Base-by-base conservation (phyloP, 1,140 invertebrate species). In the Caenorhabditis remanei region DNA sequence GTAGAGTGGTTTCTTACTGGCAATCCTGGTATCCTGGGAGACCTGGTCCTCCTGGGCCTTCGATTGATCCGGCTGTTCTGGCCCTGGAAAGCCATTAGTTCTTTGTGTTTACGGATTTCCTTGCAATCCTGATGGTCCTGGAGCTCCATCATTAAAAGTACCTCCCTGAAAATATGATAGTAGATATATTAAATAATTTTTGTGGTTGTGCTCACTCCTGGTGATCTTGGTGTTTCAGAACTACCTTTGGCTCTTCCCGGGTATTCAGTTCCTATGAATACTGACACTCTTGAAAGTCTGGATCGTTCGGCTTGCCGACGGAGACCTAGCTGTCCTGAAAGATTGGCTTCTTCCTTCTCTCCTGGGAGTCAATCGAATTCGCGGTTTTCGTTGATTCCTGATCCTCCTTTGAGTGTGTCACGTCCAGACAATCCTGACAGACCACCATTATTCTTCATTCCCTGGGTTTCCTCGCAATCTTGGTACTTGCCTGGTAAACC, bases 371-470 rank as follows among this genome's bases (percentile, higher is more conserved):
- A 90, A 61, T 89, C 67, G 53, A 84, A 87, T n/a, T 90, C 92
- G 40, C 89, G 71, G 84, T 91, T 90, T 89, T 95, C 95, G 87
- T 94, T 94, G 19, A 91, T 89, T 65, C 86, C 87, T 46, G 50
- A 89, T 1, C 83, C n/a, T 41, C 94, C 95, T 6, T 92, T 86
- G 63, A 90, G 24, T 67, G 95, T 95, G 82, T 88, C 88, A 40
- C 90, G 82, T 61, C 92, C 92, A 56, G 90, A 88, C 14, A 87
- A 61, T 50, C 91, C 91, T 46, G 89, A 84, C 7, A 89, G 83
- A 41, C 92, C 96, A 8, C 95, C 95, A 24, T 95, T 94, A 14
- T 95, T 96, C 43, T 95, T 95, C 84, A 95, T 94, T n/a, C 91
- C 94, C 94, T 24, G 94, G 87, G 90, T 71, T 67, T 83, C 92